Evolutionary conservation across 2,888 invertebrate species (phyloP).

Genomic region (Spisula solida): DNA sequence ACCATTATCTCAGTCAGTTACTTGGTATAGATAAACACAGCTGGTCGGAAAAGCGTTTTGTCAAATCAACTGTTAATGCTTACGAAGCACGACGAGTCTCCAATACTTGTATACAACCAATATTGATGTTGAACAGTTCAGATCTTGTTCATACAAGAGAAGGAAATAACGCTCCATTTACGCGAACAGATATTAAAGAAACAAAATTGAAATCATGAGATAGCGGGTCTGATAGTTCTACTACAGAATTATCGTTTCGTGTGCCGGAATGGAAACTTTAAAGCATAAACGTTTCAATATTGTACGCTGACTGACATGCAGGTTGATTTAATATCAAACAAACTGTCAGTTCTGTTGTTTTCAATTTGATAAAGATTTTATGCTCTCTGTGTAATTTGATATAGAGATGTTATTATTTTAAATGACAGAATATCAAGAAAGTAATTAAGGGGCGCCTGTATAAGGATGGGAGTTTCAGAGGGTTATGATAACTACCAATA

Average conservation of each 20-base stretch:
- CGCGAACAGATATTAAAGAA: not conserved
- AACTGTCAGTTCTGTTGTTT: slow-evolving; percentile 11
- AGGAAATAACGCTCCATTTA: not conserved
- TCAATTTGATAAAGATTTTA: not conserved
- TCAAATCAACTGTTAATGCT: slow-evolving; percentile 1
- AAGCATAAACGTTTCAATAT: not conserved
- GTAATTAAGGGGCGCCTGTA: too few relatives aligned
- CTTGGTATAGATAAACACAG: not conserved
- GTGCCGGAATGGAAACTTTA: not conserved
- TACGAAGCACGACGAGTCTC: not conserved
- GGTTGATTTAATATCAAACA: not conserved
- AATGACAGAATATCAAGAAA: too few relatives aligned
- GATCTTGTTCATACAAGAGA: not conserved
- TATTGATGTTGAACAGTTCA: not conserved
- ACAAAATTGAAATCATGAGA: not conserved
- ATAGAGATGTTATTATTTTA: not conserved
- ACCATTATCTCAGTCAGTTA: not conserved
- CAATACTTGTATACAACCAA: not conserved
- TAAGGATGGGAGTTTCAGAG: too few relatives aligned
- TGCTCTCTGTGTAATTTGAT: not conserved
- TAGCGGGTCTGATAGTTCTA: not conserved
- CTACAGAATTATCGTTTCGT: not conserved
- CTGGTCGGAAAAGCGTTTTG: not conserved
- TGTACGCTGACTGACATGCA: not conserved
- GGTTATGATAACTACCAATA: too few relatives aligned